A percentile compares a stretch with the other conserved stretches of the same genome.
These are phyloP conservation scores for Phorcus lineatus DNA, from an alignment of 2,888 invertebrate genomes.

Conservation along the genomic window DNA sequence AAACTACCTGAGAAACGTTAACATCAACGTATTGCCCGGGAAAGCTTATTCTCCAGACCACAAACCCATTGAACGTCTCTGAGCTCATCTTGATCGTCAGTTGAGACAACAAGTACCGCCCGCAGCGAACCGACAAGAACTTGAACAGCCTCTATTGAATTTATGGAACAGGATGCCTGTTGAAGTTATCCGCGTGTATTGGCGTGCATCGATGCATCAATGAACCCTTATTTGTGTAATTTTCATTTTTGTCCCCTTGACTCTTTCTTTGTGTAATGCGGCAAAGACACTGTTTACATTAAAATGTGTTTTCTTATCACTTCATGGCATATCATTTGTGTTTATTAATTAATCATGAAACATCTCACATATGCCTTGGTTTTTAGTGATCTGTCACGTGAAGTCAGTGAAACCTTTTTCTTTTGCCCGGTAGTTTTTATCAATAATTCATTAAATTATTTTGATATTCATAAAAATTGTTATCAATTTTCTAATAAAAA, in stretches of 20 bases:
- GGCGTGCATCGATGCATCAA: neutral
- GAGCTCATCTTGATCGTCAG: constrained; percentile 17
- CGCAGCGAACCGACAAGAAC: neutral
- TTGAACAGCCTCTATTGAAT: neutral
- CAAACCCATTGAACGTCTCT: constrained; percentile 24
- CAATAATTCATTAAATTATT: too few relatives aligned
- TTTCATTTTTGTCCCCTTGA: neutral
- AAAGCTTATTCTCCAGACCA: neutral
- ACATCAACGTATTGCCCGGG: constrained; percentile 22
- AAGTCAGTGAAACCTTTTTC: too few relatives aligned
- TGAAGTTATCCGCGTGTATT: neutral
- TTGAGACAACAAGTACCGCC: constrained; percentile 6
- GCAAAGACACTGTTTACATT: neutral
- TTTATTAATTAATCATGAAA: neutral
- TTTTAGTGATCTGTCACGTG: too few relatives aligned
- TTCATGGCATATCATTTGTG: neutral
- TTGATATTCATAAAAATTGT: too few relatives aligned
- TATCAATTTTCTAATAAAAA: too few relatives aligned
- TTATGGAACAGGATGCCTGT: neutral
- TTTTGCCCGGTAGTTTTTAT: too few relatives aligned
- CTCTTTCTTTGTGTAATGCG: neutral
- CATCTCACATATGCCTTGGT: neutral
- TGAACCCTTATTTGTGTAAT: too few relatives aligned
- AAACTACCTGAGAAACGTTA: neutral
- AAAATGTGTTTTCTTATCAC: neutral